Conservation (phyloP, 2,113 vertebrate species). For the Xerus inauris region DNA sequence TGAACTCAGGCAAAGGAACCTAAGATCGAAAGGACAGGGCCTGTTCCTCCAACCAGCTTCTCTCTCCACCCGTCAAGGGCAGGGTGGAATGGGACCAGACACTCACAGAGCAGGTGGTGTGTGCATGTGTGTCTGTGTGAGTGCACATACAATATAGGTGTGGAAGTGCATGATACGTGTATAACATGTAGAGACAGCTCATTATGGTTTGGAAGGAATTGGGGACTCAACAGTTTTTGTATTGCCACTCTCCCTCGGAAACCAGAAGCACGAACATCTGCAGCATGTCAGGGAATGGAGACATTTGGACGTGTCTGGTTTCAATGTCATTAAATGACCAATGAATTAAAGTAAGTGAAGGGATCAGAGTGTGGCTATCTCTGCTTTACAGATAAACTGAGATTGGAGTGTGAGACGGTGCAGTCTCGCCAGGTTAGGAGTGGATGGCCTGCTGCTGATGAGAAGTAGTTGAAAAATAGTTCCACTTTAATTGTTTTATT, state of each 20-base stretch:
- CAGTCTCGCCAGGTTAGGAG: conserved; percentile 35
- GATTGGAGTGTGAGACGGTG: conserved; percentile 29
- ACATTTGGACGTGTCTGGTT: conserved; percentile 57
- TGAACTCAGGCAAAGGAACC: not conserved
- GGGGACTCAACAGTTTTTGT: not conserved
- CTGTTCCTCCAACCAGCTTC: not conserved
- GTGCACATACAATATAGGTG: accelerated
- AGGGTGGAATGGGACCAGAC: not conserved
- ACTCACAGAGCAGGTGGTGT: accelerated
- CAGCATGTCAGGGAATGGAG: conserved; percentile 40
- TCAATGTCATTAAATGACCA: conserved; percentile 55
- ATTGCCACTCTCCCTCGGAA: not conserved
- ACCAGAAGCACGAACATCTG: conserved; percentile 44
- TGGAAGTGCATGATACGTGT: accelerated
- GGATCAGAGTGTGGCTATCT: not conserved
- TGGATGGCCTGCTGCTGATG: conserved; percentile 54
- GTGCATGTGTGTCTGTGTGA: not conserved
- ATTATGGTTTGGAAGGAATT: not conserved
- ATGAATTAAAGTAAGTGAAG: conserved; percentile 53
- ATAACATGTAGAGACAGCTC: not conserved
- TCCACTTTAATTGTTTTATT: conserved; percentile 75
- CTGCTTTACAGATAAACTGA: conserved; percentile 64
- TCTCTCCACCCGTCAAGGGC: not conserved
- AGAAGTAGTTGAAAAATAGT: conserved; percentile 74
- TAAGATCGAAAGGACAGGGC: not conserved